phyloP scores from a whole-genome alignment of 2,888 invertebrate species.

The Leptinotarsa tumamoca region DNA sequence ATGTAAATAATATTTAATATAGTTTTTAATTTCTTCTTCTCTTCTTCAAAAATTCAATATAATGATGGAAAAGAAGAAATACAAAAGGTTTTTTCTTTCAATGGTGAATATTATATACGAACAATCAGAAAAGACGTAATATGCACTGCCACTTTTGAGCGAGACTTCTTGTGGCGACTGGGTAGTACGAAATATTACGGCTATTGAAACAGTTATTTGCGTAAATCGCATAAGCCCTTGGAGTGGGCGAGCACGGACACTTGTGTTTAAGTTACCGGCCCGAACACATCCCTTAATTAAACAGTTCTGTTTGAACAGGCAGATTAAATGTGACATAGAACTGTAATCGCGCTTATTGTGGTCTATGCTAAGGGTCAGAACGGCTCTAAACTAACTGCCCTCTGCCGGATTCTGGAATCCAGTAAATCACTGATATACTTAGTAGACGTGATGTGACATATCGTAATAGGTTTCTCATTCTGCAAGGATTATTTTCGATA shows the following conservation, averaged over 20 bases:
- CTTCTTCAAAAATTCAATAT: too few species aligned
- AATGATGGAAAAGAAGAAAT: too few species aligned
- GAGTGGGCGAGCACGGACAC: conserved; percentile 62
- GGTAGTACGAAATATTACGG: conserved; percentile 1
- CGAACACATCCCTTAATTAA: conserved; percentile 68
- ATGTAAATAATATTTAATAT: too few species aligned
- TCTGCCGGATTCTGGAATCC: conserved; percentile 43
- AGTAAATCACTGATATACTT: conserved; percentile 49
- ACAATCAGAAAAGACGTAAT: not conserved
- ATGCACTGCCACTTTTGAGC: not conserved
- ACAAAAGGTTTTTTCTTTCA: too few species aligned
- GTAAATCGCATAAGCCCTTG: conserved; percentile 44
- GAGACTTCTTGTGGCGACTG: not conserved
- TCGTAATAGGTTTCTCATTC: too few species aligned
- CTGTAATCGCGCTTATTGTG: conserved; percentile 69
- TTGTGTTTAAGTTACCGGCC: conserved; percentile 68
- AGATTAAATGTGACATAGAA: conserved; percentile 69
- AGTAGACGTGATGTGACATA: conserved; percentile 21
- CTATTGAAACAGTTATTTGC: conserved; percentile 37
- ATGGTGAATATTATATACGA: too few species aligned
- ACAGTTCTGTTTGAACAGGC: conserved; percentile 68
- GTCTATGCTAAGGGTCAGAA: conserved; percentile 57
- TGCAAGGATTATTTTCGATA: too few species aligned
- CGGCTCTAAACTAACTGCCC: conserved; percentile 47
- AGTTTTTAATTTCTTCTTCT: too few species aligned